Conservation (phyloP, 2,113 vertebrate species). For the Aldabrachelys gigantea region DNA sequence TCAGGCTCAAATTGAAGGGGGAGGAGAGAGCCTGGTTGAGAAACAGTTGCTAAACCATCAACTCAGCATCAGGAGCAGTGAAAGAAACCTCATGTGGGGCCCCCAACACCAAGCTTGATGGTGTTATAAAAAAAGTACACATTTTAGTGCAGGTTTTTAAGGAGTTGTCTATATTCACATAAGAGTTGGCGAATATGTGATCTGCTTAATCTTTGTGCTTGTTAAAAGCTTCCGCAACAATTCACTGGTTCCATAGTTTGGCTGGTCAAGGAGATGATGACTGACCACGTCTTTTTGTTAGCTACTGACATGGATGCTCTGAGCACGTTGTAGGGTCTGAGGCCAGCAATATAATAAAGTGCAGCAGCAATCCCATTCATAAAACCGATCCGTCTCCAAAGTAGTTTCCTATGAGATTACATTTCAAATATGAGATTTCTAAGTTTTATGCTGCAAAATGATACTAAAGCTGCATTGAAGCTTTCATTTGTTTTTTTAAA, state of each 20-base stretch:
- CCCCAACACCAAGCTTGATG: slow-evolving; percentile 4
- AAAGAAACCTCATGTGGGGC: background rate
- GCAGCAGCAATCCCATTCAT: background rate
- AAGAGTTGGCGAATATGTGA: slow-evolving; percentile 2
- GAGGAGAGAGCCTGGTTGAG: slow-evolving; percentile 8
- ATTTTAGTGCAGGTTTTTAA: slow-evolving; percentile 49
- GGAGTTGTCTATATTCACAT: slow-evolving; percentile 43
- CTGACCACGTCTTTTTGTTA: background rate
- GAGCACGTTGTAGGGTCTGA: background rate
- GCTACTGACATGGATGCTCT: background rate
- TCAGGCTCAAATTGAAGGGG: slow-evolving; percentile 58
- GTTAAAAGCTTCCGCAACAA: background rate
- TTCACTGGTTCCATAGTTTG: background rate
- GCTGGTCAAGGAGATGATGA: background rate
- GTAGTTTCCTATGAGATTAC: background rate
- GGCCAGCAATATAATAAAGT: background rate
- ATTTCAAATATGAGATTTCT: background rate
- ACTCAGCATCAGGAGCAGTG: background rate
- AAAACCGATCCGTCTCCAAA: background rate
- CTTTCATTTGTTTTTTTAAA: background rate
- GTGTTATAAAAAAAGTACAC: slow-evolving; percentile 1
- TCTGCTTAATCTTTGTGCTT: background rate
- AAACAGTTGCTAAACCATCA: slow-evolving; percentile 32
- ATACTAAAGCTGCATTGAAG: background rate
- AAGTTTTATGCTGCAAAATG: background rate